A percentile compares a stretch with the other conserved stretches of the same genome.
Conservation (phyloP, 64 coral and sea anemone genomes). For the Dendronephthya gigantea region DNA sequence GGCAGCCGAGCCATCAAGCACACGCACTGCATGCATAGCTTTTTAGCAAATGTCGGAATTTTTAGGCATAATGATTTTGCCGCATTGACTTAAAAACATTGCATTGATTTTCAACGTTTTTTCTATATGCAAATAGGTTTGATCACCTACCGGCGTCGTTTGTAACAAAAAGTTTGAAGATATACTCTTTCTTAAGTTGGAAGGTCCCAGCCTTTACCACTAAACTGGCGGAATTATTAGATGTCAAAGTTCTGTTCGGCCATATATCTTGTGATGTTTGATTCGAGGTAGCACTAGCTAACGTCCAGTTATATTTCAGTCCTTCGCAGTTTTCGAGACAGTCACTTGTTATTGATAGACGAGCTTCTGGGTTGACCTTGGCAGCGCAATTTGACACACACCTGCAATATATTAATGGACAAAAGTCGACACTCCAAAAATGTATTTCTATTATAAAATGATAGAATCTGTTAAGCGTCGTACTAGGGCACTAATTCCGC, state of each 20-base stretch:
- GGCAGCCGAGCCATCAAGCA: too few species aligned
- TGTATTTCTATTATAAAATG: too few species aligned
- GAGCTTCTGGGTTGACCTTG: not conserved
- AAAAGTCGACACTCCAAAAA: too few species aligned
- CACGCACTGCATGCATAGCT: too few species aligned
- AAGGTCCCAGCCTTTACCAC: slow-evolving; percentile 25
- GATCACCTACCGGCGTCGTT: slow-evolving; percentile 18
- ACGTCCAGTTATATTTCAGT: not conserved
- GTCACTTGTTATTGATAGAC: not conserved
- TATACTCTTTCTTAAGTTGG: slow-evolving; percentile 6
- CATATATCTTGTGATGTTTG: slow-evolving; percentile 24
- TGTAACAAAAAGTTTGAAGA: slow-evolving; percentile 3
- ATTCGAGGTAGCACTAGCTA: not conserved
- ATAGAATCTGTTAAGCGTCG: too few species aligned
- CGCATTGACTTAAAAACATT: too few species aligned
- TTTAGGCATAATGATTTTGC: too few species aligned
- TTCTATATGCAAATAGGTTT: too few species aligned
- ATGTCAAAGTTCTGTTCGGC: slow-evolving; percentile 34
- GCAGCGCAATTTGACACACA: slow-evolving; percentile 33
- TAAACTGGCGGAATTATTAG: slow-evolving; percentile 34
- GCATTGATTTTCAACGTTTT: too few species aligned
- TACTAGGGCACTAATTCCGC: too few species aligned
- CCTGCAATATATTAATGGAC: not conserved
- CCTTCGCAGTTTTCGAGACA: not conserved
- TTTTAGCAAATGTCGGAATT: too few species aligned